These are phyloP conservation scores for Ptilorrhoa leucosticta DNA, from an alignment of 2,113 vertebrate species.

Conservation along the genomic window DNA sequence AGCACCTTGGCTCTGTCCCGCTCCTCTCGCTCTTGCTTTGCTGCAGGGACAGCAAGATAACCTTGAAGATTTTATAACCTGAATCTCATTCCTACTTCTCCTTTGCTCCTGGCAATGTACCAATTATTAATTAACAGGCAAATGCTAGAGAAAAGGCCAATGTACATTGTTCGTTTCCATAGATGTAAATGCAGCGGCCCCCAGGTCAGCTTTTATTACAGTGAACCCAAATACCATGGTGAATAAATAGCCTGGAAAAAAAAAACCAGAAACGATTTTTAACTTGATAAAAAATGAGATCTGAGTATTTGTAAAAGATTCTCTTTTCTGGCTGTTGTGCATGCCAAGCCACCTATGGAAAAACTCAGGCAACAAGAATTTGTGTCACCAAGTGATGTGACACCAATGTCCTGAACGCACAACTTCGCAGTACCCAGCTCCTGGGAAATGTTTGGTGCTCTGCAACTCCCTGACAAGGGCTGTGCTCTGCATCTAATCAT, in stretches of 20 bases:
- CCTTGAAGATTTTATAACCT: not conserved
- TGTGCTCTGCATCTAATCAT: not conserved
- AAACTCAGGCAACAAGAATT: slow-evolving; percentile 7
- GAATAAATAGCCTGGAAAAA: not conserved
- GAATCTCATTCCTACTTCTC: not conserved
- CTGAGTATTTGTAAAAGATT: not conserved
- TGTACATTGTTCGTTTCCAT: not conserved
- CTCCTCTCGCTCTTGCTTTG: not conserved
- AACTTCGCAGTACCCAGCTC: not conserved
- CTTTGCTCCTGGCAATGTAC: slow-evolving; percentile 14
- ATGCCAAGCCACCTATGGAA: not conserved
- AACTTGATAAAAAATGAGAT: slow-evolving; percentile 23
- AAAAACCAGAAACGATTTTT: not conserved
- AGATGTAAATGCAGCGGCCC: not conserved
- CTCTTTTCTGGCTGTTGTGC: not conserved
- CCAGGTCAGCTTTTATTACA: not conserved
- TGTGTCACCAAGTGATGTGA: not conserved
- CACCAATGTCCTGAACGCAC: not conserved
- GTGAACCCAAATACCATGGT: not conserved
- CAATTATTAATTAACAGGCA: slow-evolving; percentile 44
- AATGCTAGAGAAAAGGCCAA: not conserved
- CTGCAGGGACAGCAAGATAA: not conserved
- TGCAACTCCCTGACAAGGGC: not conserved
- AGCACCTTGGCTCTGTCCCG: not conserved
- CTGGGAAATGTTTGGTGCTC: slow-evolving; percentile 1